A percentile compares a stretch with the other conserved stretches of the same genome.
phyloP scores from a whole-genome alignment of 2,797 vertebrate genomes.

The Choloepus didactylus region DNA sequence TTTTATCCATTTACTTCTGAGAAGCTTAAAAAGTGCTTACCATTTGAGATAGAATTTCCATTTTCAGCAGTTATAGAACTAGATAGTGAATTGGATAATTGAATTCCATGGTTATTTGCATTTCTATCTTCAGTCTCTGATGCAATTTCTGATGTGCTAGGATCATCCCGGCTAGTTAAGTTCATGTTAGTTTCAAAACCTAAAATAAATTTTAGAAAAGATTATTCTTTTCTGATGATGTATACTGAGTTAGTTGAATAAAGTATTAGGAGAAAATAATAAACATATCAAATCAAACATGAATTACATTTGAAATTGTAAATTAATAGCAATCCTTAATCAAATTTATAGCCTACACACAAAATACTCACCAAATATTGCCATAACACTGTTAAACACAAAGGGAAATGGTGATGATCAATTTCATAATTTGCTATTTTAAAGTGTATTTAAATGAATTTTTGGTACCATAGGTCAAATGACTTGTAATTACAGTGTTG shows the following conservation, averaged over 20 bases:
- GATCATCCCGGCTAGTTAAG: constrained; percentile 92
- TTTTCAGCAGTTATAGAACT: constrained; percentile 92
- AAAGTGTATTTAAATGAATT: neutral
- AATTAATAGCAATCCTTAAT: neutral
- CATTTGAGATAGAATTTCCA: constrained; percentile 95
- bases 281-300: neutral
- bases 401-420: neutral
- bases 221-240: neutral
- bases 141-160: constrained; percentile 87
- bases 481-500: neutral
- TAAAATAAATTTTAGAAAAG: constrained; percentile 82
- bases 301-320: neutral
- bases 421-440: constrained; percentile 6
- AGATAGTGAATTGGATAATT: constrained; percentile 87
- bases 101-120: constrained; percentile 93
- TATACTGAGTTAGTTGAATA: neutral
- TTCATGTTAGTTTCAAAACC: constrained; percentile 97
- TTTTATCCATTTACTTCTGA: constrained; percentile 65
- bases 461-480: neutral
- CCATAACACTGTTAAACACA: neutral
- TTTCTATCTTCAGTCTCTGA: constrained; percentile 96
- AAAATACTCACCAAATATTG: neutral
- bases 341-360: neutral
- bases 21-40: constrained; percentile 88
- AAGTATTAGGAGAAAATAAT: neutral